Evolutionary conservation across 2,797 vertebrate genomes (phyloP).

Genomic region (Phalanger gymnotis): DNA sequence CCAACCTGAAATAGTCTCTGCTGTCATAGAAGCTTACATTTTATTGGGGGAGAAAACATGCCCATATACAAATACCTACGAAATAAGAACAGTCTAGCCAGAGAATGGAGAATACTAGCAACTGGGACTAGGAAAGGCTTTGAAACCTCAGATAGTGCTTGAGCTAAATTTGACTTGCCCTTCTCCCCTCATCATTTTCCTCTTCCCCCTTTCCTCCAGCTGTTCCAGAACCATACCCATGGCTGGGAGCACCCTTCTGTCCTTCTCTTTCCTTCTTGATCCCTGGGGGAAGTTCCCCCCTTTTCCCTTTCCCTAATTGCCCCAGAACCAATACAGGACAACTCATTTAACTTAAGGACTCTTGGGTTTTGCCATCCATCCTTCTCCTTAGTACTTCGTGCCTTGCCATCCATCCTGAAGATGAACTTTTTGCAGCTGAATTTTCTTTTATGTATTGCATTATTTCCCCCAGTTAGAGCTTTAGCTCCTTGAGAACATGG

Average conservation of each 20-base stretch:
- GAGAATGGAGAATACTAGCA: not conserved
- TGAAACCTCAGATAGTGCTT: not conserved
- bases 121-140: not conserved
- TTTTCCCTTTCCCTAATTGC: not conserved
- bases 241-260: not conserved
- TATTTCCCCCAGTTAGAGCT: not conserved
- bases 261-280: not conserved
- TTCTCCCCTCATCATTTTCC: not conserved
- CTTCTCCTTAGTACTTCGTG: not conserved
- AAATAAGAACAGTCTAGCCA: not conserved
- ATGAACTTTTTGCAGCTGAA: not conserved
- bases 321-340: not conserved
- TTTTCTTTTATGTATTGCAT: not conserved
- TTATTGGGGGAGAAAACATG: not conserved
- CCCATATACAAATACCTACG: not conserved
- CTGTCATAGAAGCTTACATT: not conserved
- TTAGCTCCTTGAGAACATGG: not conserved
- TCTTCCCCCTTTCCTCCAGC: accelerated
- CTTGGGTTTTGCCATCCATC: not conserved
- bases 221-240: not conserved
- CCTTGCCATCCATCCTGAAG: not conserved
- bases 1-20: not conserved
- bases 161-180: not conserved
- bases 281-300: no score
- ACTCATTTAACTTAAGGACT: not conserved